Evolutionary conservation across 2,888 invertebrate genomes (phyloP).

Genomic region (Chloroclysta siterata): DNA sequence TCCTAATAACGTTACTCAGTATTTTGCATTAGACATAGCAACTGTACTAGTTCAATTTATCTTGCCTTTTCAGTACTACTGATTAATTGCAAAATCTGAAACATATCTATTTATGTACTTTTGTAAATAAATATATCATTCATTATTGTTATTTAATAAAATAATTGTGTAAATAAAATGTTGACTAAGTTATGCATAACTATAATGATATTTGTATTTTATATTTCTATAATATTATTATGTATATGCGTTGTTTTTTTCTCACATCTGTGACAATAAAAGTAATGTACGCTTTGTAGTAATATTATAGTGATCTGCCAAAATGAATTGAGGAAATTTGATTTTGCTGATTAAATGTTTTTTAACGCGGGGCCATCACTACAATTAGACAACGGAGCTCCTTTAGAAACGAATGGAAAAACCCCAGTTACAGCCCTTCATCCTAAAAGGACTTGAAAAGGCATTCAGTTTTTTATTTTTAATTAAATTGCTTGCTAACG

Average conservation of each 20-base stretch:
- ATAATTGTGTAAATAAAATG: conserved; percentile 66
- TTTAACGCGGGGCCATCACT: conserved; percentile 32
- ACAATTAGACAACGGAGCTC: conserved; percentile 5
- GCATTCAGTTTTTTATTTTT: background rate
- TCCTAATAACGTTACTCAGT: background rate
- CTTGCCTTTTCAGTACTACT: conserved; percentile 19
- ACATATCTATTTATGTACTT: conserved; percentile 79
- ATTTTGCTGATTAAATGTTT: conserved; percentile 35
- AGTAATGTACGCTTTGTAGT: conserved; percentile 83
- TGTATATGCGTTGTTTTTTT: conserved; percentile 62
- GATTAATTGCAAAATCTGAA: conserved; percentile 60
- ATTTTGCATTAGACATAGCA: conserved; percentile 1
- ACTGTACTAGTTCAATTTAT: conserved; percentile 5
- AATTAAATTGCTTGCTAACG: conserved; percentile 12
- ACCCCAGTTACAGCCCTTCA: background rate
- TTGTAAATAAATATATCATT: conserved; percentile 66
- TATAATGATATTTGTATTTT: conserved; percentile 46
- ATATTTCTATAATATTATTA: conserved; percentile 44
- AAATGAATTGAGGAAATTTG: conserved; percentile 49
- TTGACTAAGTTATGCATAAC: conserved; percentile 46
- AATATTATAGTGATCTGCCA: conserved; percentile 67
- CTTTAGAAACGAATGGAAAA: conserved; percentile 9
- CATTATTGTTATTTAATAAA: conserved; percentile 61
- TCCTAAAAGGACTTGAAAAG: conserved; percentile 15
- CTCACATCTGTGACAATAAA: conserved; percentile 84